Percentiles rank a stretch among this genome's conserved stretches.
phyloP scores from a whole-genome alignment of 2,113 vertebrate genomes.

The Corythaixoides concolor region DNA sequence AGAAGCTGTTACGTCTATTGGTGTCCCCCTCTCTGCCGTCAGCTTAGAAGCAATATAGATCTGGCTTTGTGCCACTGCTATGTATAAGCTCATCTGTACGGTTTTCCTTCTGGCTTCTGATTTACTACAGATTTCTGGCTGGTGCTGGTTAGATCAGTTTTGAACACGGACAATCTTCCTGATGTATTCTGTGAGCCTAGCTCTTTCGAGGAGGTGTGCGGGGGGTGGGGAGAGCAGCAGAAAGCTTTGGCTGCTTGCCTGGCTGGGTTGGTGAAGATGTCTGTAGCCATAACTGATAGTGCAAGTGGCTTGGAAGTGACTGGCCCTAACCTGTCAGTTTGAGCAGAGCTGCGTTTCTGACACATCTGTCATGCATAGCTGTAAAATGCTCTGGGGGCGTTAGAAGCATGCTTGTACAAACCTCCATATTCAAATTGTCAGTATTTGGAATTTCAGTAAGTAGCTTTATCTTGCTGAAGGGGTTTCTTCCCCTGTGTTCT shows the following conservation, averaged over 20 bases:
- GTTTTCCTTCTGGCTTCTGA: neutral
- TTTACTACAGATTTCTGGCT: neutral
- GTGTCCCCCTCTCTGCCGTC: neutral
- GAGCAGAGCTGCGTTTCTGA: neutral
- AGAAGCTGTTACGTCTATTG: fast-evolving
- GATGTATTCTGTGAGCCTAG: neutral
- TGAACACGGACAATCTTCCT: neutral
- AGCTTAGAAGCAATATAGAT: neutral
- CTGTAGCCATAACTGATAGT: neutral
- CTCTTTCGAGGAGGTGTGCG: neutral
- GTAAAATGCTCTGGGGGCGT: neutral
- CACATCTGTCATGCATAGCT: fast-evolving
- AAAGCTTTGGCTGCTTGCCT: neutral
- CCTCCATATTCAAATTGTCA: neutral
- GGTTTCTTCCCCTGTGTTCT: neutral
- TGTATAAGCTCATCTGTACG: neutral
- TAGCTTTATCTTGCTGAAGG: neutral
- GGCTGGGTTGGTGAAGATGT: neutral
- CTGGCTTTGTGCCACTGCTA: neutral
- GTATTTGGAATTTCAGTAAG: neutral
- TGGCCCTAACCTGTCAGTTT: neutral
- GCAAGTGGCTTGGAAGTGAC: neutral
- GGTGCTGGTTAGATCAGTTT: neutral
- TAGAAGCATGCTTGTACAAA: neutral
- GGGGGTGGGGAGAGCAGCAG: neutral